Percentiles rank a stretch among this genome's conserved stretches.
phyloP scores from a whole-genome alignment of 2,888 invertebrate species.

The Watsonalla cultraria region DNA sequence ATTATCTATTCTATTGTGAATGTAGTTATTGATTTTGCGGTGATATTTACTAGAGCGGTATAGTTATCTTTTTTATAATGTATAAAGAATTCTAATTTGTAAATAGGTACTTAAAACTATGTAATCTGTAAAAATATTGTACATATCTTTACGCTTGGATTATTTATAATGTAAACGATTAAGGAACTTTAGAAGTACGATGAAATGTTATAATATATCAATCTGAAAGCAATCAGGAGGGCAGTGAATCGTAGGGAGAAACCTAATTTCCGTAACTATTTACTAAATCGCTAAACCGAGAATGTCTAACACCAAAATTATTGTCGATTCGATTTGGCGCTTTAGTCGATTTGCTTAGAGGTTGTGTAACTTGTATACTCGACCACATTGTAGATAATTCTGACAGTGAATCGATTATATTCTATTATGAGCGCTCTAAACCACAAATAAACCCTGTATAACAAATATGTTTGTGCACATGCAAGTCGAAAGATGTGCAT shows the following conservation, averaged over 20 bases:
- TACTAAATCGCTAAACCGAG: background rate
- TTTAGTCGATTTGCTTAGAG: background rate
- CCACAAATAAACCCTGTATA: too few species aligned
- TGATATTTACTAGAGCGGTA: conserved; percentile 74
- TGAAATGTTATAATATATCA: conserved; percentile 40
- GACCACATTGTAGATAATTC: background rate
- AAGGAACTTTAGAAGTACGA: conserved; percentile 52
- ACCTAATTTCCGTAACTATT: background rate
- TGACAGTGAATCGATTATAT: background rate
- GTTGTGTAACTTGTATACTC: background rate
- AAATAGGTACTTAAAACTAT: conserved; percentile 76
- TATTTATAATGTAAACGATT: conserved; percentile 69
- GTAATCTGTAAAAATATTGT: conserved; percentile 77
- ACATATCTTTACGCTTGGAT: conserved; percentile 78
- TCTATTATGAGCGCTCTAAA: too few species aligned
- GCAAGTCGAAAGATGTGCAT: too few species aligned
- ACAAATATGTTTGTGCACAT: too few species aligned
- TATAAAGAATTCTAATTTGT: conserved; percentile 78
- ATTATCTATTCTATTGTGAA: conserved; percentile 67
- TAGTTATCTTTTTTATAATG: conserved; percentile 76
- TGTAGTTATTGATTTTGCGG: conserved; percentile 76
- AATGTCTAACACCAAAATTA: background rate
- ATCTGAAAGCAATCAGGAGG: conserved; percentile 14
- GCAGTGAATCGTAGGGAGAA: conserved; percentile 8
- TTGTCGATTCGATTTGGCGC: background rate